These are phyloP conservation scores for Bombus polaris DNA, from an alignment of 1,140 invertebrate genomes.

Conservation along the genomic window DNA sequence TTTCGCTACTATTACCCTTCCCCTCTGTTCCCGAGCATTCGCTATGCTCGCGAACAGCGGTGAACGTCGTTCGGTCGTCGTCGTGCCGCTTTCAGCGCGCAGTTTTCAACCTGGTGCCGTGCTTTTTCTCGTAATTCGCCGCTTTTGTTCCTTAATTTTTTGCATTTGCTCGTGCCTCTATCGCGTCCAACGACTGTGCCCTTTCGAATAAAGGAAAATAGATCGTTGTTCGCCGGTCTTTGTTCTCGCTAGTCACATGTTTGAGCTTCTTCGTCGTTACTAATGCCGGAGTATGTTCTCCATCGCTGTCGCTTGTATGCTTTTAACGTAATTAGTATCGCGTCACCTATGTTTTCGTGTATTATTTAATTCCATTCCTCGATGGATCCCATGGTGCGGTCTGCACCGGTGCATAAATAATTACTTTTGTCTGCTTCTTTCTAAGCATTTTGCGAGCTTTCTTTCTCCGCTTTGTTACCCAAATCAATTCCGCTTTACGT, in stretches of 20 bases:
- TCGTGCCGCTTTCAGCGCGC: neutral
- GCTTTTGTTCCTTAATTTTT: neutral
- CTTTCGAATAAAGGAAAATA: neutral
- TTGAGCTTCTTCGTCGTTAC: too few relatives aligned
- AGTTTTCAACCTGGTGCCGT: neutral
- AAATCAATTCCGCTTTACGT: neutral
- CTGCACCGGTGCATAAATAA: neutral
- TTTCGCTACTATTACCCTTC: neutral
- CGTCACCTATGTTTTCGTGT: neutral
- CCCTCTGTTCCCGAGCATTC: neutral
- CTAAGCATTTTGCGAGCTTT: neutral
- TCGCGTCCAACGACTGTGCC: too few relatives aligned
- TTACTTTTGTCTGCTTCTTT: neutral
- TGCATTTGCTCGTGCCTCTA: too few relatives aligned
- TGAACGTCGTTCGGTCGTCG: too few relatives aligned
- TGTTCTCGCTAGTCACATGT: too few relatives aligned
- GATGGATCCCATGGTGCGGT: too few relatives aligned
- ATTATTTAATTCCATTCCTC: neutral
- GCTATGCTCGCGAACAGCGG: too few relatives aligned
- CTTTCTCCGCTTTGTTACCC: neutral
- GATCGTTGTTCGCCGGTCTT: too few relatives aligned
- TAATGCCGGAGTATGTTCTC: too few relatives aligned
- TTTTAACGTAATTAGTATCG: conserved; percentile 22
- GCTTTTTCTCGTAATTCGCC: neutral
- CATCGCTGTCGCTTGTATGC: neutral